Evolutionary conservation across 2,888 invertebrate species (phyloP).

Genomic region (Gasteruption jaculator): DNA sequence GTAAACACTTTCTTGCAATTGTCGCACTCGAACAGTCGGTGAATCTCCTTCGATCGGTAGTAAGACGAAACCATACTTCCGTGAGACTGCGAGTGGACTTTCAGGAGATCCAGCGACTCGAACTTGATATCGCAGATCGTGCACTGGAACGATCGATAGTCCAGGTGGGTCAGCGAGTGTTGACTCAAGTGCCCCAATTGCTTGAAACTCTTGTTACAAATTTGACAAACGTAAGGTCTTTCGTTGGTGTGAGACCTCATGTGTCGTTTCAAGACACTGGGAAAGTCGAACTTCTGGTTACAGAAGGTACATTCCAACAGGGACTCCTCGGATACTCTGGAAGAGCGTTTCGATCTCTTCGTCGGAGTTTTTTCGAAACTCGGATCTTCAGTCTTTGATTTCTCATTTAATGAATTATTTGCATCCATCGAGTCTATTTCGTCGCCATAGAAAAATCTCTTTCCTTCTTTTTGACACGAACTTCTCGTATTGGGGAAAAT

Average conservation of each 20-base stretch:
- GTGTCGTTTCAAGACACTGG: conserved; percentile 40
- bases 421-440: conserved; percentile 15
- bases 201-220: conserved; percentile 41
- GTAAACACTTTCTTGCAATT: conserved; percentile 55
- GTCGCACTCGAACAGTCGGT: conserved; percentile 49
- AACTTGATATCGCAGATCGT: conserved; percentile 31
- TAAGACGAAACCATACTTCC: conserved; percentile 19
- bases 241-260: conserved; percentile 42
- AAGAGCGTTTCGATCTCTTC: background rate
- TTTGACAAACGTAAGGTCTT: conserved; percentile 36
- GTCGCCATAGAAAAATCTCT: no score
- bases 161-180: conserved; percentile 37
- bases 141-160: conserved; percentile 38
- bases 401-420: conserved; percentile 8
- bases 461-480: background rate
- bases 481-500: background rate
- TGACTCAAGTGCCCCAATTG: conserved; percentile 40
- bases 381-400: background rate
- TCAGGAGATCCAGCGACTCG: conserved; percentile 31
- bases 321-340: conserved; percentile 22
- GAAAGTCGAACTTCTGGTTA: conserved; percentile 37
- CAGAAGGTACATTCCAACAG: conserved; percentile 34
- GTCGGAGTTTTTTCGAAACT: no score
- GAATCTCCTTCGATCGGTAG: conserved; percentile 19
- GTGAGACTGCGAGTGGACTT: conserved; percentile 30